These are phyloP conservation scores for Sphyrna mokarran DNA, from an alignment of 2,113 vertebrate genomes.

Conservation along the genomic window DNA sequence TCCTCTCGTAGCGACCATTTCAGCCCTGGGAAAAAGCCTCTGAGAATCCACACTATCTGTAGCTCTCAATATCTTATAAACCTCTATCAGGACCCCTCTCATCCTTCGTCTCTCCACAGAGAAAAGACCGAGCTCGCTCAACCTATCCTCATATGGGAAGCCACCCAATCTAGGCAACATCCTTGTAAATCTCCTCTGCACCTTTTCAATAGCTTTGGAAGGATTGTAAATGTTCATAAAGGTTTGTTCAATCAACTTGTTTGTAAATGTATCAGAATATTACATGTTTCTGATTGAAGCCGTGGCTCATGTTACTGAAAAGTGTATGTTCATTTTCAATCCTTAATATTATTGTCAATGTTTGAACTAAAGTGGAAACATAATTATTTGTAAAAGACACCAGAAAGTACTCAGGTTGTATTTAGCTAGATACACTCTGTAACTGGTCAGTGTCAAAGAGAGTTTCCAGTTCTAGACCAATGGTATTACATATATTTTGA, in stretches of 20 bases:
- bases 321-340: not conserved
- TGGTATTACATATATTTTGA: not conserved
- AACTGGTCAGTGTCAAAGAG: not conserved
- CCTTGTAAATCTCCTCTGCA: too few relatives aligned
- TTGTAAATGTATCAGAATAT: not conserved
- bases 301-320: not conserved
- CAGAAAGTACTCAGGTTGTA: not conserved
- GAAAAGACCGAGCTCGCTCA: too few relatives aligned
- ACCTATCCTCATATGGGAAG: too few relatives aligned
- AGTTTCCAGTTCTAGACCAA: not conserved
- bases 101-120: too few relatives aligned
- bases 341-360: not conserved
- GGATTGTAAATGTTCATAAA: not conserved
- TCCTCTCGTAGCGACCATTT: too few relatives aligned
- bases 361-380: not conserved
- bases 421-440: not conserved
- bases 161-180: too few relatives aligned
- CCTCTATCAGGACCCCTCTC: too few relatives aligned
- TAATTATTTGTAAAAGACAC: not conserved
- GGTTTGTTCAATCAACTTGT: not conserved
- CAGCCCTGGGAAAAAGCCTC: too few relatives aligned
- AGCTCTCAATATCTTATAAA: too few relatives aligned
- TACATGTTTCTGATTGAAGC: not conserved
- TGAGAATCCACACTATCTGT: too few relatives aligned
- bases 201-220: too few relatives aligned